phyloP scores from a whole-genome alignment of 2,797 vertebrate species.

The Martes flavigula region DNA sequence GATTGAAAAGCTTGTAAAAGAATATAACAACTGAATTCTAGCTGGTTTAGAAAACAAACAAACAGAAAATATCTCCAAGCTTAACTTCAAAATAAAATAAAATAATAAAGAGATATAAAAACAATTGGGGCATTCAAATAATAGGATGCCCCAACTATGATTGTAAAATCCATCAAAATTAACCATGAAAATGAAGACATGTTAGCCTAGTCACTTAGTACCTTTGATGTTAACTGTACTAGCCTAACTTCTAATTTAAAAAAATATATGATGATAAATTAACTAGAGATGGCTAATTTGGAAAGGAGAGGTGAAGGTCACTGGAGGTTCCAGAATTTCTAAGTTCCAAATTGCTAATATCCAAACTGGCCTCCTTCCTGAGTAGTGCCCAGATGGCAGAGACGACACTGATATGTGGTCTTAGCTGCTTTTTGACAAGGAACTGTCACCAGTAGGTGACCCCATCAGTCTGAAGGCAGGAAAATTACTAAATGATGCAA shows the following conservation, averaged over 20 bases:
- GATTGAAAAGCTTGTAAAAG: not conserved
- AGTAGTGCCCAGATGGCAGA: constrained; percentile 44
- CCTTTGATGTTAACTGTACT: not conserved
- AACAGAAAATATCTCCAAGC: not conserved
- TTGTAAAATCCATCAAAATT: constrained; percentile 21
- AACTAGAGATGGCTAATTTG: not conserved
- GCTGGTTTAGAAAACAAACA: not conserved
- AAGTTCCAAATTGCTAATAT: constrained; percentile 24
- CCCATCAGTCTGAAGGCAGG: constrained; percentile 51
- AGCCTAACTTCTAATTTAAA: constrained; percentile 23
- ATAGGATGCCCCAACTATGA: not conserved
- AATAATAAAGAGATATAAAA: not conserved
- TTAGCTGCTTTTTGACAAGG: constrained; percentile 48
- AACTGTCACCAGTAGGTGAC: constrained; percentile 61
- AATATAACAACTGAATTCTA: not conserved
- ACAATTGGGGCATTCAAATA: not conserved
- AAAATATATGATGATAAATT: not conserved
- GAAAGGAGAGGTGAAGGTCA: constrained; percentile 58
- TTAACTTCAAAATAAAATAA: constrained; percentile 1
- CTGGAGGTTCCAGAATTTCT: not conserved
- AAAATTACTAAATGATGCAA: constrained; percentile 70
- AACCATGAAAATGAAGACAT: constrained; percentile 1
- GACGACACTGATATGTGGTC: constrained; percentile 14
- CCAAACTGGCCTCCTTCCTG: not conserved
- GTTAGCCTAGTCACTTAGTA: not conserved